These are phyloP conservation scores for Porites divaricata DNA, from an alignment of 92 coral and sea anemone species.

Conservation along the genomic window DNA sequence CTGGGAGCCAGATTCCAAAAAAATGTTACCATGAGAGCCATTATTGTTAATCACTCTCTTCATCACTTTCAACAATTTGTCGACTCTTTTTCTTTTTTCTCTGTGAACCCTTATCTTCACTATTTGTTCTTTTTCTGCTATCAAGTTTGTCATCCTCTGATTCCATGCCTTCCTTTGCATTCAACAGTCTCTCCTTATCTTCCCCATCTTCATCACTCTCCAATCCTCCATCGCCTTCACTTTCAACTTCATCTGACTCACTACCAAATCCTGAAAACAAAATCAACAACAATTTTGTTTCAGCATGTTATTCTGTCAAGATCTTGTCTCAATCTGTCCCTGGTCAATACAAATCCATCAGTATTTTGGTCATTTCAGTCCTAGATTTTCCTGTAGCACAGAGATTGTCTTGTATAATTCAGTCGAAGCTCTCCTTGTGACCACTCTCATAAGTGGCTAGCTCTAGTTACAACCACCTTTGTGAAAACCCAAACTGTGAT, in stretches of 20 bases:
- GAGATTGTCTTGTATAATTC: no score
- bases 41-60: conserved; percentile 83
- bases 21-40: neutral
- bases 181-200: conserved; percentile 75
- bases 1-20: neutral
- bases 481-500: no score
- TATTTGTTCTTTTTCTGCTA: conserved; percentile 69
- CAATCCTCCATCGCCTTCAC: conserved; percentile 78
- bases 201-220: conserved; percentile 95
- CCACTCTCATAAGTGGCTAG: no score
- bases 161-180: conserved; percentile 82
- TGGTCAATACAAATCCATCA: no score
- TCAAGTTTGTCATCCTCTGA: conserved; percentile 63
- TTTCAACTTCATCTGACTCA: conserved; percentile 83
- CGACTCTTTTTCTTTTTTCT: conserved; percentile 92
- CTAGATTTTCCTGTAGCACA: no score
- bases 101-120: conserved; percentile 73
- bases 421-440: no score
- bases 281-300: neutral
- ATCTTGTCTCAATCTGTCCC: no score
- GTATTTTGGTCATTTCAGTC: no score
- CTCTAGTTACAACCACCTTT: no score
- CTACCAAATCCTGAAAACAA: conserved; percentile 61
- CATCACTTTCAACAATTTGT: conserved; percentile 93
- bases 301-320: neutral